Base-by-base conservation (phyloP, 2,113 vertebrate genomes). In the Corythaixoides concolor region DNA sequence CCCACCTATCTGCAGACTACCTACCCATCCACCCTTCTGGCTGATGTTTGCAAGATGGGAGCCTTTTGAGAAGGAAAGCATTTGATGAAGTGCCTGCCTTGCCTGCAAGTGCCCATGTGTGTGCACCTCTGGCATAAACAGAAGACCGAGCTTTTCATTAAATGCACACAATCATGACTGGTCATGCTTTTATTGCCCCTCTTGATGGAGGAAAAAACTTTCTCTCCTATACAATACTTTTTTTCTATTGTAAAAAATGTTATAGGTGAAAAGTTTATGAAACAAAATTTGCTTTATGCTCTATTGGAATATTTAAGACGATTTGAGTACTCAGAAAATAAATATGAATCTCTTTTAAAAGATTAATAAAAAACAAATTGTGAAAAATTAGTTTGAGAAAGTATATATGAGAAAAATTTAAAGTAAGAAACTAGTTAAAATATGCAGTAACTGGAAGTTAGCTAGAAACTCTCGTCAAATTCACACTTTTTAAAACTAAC, bases 401-500 rank as follows among this genome's bases (percentile, higher is more conserved):
- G 60, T 41, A 45, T 16, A 55, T 24, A 43, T 15, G 26, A 75
- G 24, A 90, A 96, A 97, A 91, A 28, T 4, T 50, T 67, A 64
- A 23, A 86, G 55, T 89, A 64, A 89, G 87, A 84, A 87, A 74
- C 6, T 68, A 74, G 35, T 79, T 77, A 77, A 85, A 93, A 88
- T 43, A 90, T 58, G 49, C 60, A 73, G 35, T 83, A 73, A 56
- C 69, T 87, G 41, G 12, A 95, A 91, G 41, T 67, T 45, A 83
- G 59, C 73, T 81, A 70, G 73, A 94, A 93, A 43, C 11, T 1
- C 80, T 91, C 77, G 41, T 84, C 69, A 95, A 91, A 82, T 89
- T 87, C 56, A 78, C 53, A 53, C 67, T 85, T 80, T 85, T 70
- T 89, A 78, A 79, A 88, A 85, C 53, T 81, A 97, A 94, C 66